Base-by-base conservation (phyloP, 1,140 invertebrate genomes). In the Helicoverpa zea region DNA sequence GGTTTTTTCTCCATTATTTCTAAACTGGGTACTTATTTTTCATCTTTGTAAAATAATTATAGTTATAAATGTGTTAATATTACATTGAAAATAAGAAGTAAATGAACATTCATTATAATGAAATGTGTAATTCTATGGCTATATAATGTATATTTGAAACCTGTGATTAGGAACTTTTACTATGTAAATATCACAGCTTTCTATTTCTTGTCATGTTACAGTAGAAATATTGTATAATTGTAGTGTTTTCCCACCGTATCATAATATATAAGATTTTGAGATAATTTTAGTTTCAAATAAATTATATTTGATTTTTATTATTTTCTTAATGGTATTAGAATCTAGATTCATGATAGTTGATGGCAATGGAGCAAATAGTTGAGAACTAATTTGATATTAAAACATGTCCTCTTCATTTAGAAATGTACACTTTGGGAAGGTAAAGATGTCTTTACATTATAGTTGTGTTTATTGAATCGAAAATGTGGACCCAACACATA, bases 241-340 rank as follows among this genome's bases (percentile, higher is more conserved):
- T 77, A 78, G 51, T 75, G 78, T 68, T 29, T 81, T 81, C 84
- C 84, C 84, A 85, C 84, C 84, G 84, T 74, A 81, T 77, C 63
- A 81, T 76, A 81, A 81, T 81, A 75, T 66, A 74, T 78, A 81
- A 77, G 64, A 73, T 72, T 52, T 43, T 81, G 29, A 49, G 66
- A 75, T 52, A 51, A 47, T 80, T 78, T 72, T 79, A 58, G 64
- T 68, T 79, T 49, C 23, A 66, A 77, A 9, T 16, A 16, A n/a
- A n/a, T n/a, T n/a, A n/a, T n/a, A n/a, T n/a, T n/a, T n/a, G n/a
- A 29, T 73, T 56, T 14, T 73, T 52, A 56, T 68, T 49, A 18
- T 68, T 49, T 68, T 68, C 64, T 68, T 18, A 68, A 49, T 14
- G 47, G 3, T 35, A 56, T 12, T 51, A 68, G 49, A 3, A 52